A percentile compares a stretch with the other conserved stretches of the same genome.
Conservation (phyloP, 2,888 invertebrate genomes). For the Drosophila neoperkinsi region DNA sequence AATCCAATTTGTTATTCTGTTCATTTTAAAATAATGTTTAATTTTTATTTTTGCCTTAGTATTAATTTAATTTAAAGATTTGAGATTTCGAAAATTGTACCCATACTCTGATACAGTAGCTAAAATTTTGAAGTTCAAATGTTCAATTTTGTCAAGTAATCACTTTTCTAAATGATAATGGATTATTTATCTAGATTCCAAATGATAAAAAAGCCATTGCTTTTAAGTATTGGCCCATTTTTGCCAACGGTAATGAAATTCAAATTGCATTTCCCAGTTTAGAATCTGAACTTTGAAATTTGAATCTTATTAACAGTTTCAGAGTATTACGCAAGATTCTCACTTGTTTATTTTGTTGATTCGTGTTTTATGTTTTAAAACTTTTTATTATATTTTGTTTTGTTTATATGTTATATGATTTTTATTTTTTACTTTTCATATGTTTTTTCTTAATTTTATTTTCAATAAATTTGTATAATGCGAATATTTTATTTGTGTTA, state of each 20-base stretch:
- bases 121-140: background rate
- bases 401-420: conserved; percentile 23
- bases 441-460: conserved; percentile 15
- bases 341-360: background rate
- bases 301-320: background rate
- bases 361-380: conserved; percentile 22
- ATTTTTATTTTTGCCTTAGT: conserved; percentile 1
- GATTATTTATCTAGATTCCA: background rate
- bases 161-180: background rate
- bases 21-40: background rate
- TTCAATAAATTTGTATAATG: conserved; percentile 28
- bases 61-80: conserved; percentile 2
- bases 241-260: background rate
- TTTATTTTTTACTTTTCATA: conserved; percentile 5
- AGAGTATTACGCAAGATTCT: background rate
- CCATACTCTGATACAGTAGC: background rate
- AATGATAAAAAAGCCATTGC: background rate
- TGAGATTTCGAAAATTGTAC: background rate
- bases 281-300: background rate
- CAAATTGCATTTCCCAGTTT: background rate
- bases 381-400: conserved; percentile 14
- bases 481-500: conserved; percentile 18
- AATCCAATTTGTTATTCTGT: conserved; percentile 2
- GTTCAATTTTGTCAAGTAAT: background rate
- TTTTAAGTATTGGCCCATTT: background rate